These are phyloP conservation scores for Eleginops maclovinus DNA, from an alignment of 2,113 vertebrate species.

Conservation along the genomic window DNA sequence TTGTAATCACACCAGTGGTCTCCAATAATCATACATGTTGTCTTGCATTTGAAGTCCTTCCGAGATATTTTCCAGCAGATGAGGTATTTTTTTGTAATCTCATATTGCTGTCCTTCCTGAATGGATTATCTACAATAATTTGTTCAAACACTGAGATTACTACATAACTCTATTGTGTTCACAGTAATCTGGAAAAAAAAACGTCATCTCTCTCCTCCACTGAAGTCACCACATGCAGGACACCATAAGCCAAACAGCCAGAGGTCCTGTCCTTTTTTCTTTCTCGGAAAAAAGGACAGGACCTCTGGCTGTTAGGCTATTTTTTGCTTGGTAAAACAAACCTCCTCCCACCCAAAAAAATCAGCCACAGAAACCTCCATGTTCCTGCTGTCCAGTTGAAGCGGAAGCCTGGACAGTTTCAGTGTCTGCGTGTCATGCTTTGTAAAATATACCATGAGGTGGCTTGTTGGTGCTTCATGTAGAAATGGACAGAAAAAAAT, in stretches of 20 bases:
- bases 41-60: constrained; percentile 57
- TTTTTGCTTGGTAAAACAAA: constrained; percentile 71
- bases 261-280: constrained; percentile 53
- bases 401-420: constrained; percentile 43
- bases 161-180: constrained; percentile 33
- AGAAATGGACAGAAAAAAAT: not conserved
- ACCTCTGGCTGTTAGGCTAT: constrained; percentile 46
- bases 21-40: constrained; percentile 69
- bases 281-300: constrained; percentile 48
- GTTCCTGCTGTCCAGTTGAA: constrained; percentile 29
- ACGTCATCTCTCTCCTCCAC: constrained; percentile 22
- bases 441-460: constrained; percentile 15
- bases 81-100: constrained; percentile 65
- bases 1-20: constrained; percentile 63
- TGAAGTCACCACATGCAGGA: constrained; percentile 61
- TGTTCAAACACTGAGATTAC: constrained; percentile 60
- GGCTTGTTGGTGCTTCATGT: constrained; percentile 12
- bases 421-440: constrained; percentile 35
- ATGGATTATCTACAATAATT: constrained; percentile 63
- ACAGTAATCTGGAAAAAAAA: constrained; percentile 53
- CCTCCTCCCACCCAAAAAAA: constrained; percentile 59
- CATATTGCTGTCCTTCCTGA: constrained; percentile 31
- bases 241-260: constrained; percentile 70
- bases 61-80: constrained; percentile 48
- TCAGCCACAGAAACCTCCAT: constrained; percentile 64